Evolutionary conservation across 2,113 vertebrate species (phyloP).

Genomic region (Leucosticte australis): DNA sequence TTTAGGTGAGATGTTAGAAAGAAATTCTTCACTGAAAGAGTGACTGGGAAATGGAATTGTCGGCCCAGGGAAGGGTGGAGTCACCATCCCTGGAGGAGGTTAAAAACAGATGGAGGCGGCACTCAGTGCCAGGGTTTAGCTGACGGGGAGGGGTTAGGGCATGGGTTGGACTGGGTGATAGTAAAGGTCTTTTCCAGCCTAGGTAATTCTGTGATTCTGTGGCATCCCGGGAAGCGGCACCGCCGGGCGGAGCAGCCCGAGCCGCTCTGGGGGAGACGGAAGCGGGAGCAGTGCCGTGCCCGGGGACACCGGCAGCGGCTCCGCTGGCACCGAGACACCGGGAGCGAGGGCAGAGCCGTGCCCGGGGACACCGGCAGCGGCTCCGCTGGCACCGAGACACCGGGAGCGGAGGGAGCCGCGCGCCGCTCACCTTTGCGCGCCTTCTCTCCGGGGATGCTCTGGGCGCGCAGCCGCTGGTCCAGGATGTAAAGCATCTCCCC

Average conservation of each 20-base stretch:
- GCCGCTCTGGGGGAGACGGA: background rate
- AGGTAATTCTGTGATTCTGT: fast-evolving
- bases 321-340: too few relatives aligned
- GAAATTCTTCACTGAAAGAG: too few relatives aligned
- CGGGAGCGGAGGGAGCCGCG: background rate
- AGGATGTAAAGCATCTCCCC: constrained; percentile 98
- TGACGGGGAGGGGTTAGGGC: background rate
- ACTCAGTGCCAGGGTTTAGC: background rate
- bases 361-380: too few relatives aligned
- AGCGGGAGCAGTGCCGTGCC: background rate
- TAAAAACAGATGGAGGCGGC: background rate
- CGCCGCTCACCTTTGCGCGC: constrained; percentile 88
- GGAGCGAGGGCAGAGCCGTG: too few relatives aligned
- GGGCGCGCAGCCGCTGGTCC: constrained; percentile 91
- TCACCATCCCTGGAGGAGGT: background rate
- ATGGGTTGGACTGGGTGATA: background rate
- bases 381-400: background rate
- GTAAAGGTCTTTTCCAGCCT: background rate
- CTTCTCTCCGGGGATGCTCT: constrained; percentile 92
- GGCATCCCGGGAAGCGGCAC: too few relatives aligned
- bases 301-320: background rate
- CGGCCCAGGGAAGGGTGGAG: background rate
- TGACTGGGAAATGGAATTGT: background rate
- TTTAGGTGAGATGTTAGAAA: fast-evolving
- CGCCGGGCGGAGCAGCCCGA: background rate